Base-by-base conservation (phyloP, 2,888 invertebrate species). In the Cyclophora albipunctata region DNA sequence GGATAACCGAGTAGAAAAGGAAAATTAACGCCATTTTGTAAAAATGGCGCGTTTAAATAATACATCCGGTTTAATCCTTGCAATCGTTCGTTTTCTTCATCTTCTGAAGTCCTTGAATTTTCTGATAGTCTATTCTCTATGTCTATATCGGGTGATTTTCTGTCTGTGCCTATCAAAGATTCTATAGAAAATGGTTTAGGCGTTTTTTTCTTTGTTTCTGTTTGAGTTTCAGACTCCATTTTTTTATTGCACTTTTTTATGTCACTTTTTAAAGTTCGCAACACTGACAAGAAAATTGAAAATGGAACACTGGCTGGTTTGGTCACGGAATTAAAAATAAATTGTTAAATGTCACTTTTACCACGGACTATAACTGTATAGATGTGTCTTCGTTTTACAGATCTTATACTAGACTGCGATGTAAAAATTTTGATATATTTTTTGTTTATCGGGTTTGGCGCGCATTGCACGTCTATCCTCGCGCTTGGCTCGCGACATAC, bases 111-210 rank as follows among this genome's bases (percentile, higher is more conserved):
- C 65, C 82, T 81, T 54, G 85, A 83, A 63, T 63, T 67, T 57
- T 86, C 85, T 2, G 84, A 82, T 7, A 81, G 57, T 56, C 82
- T 84, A 49, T 84, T 86, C 51, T 87, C 87, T 63, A 87, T 84
- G 53, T 87, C 87, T 41, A 88, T 87, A 54, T 86, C 87, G 2
- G 88, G 88, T 42, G 85, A 85, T 75, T 86, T 86, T 58, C 87
- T 67, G 6, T 81, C 77, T n/a, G 63, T 64, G 0, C 89, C 89
- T 34, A 92, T 92, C 34, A 92, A 66, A 1, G 91, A 91, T 72
- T 92, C 92, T 45, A 92, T 92, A 1, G 91, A 90, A 71, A 92
- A 92, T 1, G 92, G 91, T 62, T 90, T 91, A 3, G 91, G 91
- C 47, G 86, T 84, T 64, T 77, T 85, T 51, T 83, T 83, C 53